A percentile compares a stretch with the other conserved stretches of the same genome.
Evolutionary conservation across 2,797 vertebrate genomes (phyloP).

Genomic region (Hippocampus kuda): DNA sequence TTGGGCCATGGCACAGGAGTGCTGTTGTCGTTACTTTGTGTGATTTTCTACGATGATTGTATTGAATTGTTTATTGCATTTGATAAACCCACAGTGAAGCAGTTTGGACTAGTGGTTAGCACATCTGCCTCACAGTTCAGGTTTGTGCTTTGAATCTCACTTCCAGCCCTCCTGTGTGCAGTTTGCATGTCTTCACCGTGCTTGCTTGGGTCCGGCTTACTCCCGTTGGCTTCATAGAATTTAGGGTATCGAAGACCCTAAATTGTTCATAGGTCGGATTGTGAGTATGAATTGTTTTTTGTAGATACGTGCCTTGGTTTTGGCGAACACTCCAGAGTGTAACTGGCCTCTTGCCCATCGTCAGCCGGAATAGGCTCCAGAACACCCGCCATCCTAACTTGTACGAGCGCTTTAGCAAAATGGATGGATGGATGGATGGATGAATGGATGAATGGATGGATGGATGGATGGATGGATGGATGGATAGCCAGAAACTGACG

Average conservation of each 20-base stretch:
- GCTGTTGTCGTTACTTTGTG: background rate
- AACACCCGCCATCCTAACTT: background rate
- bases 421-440: background rate
- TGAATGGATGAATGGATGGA: background rate
- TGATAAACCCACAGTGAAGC: too few relatives aligned
- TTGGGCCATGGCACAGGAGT: background rate
- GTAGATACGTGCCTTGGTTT: background rate
- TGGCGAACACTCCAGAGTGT: background rate
- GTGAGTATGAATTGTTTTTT: background rate
- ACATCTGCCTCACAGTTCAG: background rate
- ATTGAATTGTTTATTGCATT: too few relatives aligned
- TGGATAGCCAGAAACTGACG: conserved; percentile 39
- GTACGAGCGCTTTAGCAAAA: background rate
- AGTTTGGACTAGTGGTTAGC: background rate
- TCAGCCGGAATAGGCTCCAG: background rate
- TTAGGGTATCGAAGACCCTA: background rate
- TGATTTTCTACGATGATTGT: too few relatives aligned
- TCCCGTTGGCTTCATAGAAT: too few relatives aligned
- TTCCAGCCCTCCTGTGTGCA: background rate
- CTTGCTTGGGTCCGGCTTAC: background rate
- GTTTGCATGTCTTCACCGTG: background rate
- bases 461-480: background rate
- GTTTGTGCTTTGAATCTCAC: background rate
- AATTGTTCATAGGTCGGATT: background rate
- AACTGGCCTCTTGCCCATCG: background rate